Conservation (phyloP, 37 sponge, comb jelly and placozoan genomes). For the Haliclona indistincta region DNA sequence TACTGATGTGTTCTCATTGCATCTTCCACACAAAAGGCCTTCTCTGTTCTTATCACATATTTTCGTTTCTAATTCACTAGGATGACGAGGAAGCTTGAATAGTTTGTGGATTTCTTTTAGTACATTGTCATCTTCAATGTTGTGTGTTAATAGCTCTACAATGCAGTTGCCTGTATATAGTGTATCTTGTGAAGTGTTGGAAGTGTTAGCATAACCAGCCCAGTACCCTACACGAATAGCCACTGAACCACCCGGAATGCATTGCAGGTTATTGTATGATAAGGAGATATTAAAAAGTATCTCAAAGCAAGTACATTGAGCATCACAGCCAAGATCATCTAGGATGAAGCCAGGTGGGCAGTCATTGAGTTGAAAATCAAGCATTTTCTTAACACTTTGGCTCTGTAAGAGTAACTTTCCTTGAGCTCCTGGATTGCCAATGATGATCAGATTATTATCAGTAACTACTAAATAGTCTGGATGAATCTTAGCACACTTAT, state of each 20-base stretch:
- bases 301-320: slow-evolving; percentile 18
- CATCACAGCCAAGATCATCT: background rate
- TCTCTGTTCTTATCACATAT: slow-evolving; percentile 9
- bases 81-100: background rate
- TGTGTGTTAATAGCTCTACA: background rate
- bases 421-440: background rate
- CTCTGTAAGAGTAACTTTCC: background rate
- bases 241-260: slow-evolving; percentile 3
- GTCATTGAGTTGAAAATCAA: background rate
- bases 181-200: slow-evolving; percentile 3
- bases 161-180: background rate
- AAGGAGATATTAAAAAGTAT: too few species aligned
- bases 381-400: background rate
- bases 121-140: background rate
- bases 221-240: slow-evolving; percentile 6
- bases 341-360: slow-evolving; percentile 12
- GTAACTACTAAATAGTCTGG: too few species aligned
- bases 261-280: background rate
- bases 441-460: background rate
- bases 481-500: too few species aligned
- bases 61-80: background rate
- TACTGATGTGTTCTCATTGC: slow-evolving; percentile 19
- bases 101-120: too few species aligned
- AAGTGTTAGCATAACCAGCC: slow-evolving; percentile 30
- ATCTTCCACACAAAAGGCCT: slow-evolving; percentile 27